A percentile compares a stretch with the other conserved stretches of the same genome.
These are phyloP conservation scores for Torymus tubicola DNA, from an alignment of 2,888 invertebrate genomes.

Conservation along the genomic window DNA sequence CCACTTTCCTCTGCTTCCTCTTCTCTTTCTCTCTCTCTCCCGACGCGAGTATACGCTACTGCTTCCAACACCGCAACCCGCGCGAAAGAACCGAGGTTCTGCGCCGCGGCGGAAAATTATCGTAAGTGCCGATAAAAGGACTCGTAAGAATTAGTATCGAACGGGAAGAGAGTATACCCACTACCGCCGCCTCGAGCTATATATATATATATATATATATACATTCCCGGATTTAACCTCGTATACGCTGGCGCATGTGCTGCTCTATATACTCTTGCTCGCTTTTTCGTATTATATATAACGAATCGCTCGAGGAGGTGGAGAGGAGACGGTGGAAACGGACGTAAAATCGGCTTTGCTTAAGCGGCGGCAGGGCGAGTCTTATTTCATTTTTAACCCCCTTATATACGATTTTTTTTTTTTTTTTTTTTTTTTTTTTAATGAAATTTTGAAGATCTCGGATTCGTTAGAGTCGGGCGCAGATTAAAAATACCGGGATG, in stretches of 20 bases:
- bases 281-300: constrained; percentile 25
- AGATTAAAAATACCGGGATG: too few relatives aligned
- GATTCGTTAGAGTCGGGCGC: neutral
- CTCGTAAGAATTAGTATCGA: constrained; percentile 59
- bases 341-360: constrained; percentile 43
- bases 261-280: neutral
- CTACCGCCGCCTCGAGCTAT: neutral
- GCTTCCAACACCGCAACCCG: neutral
- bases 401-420: too few relatives aligned
- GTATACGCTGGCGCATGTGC: neutral
- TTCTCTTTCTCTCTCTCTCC: neutral
- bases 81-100: constrained; percentile 23
- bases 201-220: too few relatives aligned
- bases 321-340: too few relatives aligned
- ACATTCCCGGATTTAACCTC: constrained; percentile 36
- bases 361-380: too few relatives aligned
- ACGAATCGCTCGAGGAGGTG: constrained; percentile 5
- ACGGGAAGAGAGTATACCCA: constrained; percentile 8
- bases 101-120: constrained; percentile 49
- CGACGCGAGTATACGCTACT: neutral
- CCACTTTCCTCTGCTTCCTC: neutral
- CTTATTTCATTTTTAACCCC: too few relatives aligned
- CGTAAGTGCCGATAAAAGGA: constrained; percentile 57
- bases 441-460: neutral
- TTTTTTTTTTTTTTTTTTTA: constrained; percentile 9